Evolutionary conservation across 2,888 invertebrate species (phyloP), one percentile per base, ranked within the genome.

Genomic region (Drosophila flavopinicola): DNA sequence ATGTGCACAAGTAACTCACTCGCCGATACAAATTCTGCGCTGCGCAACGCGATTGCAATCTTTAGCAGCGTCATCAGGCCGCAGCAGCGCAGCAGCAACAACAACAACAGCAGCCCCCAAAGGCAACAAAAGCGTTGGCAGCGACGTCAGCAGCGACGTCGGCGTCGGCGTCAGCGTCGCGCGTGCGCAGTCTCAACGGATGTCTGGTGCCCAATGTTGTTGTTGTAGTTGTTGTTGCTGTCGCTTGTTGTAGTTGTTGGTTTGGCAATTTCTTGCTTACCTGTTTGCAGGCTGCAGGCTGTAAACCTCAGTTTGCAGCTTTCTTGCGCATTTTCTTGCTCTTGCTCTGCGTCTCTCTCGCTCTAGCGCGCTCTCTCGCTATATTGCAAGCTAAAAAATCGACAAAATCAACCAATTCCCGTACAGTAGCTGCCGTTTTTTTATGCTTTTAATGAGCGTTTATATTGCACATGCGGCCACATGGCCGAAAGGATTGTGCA

Each of bases 171-270:
- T 42, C 48, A 71, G 61, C 75, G 65, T 78, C 82, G 88, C 88
- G 88, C 89, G 88, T 88, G 88, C 89, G 88, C 89, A 78, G 67
- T 70, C 76, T 73, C 82, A 84, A 78, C 82, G 86, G 79, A 84
- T 85, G 85, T 75, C 71, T 73, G 69, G 70, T 66, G 20, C 20
- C 51, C 42, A 59, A 32, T 57, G 65, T 54, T 71, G 75, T 66
- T 77, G 65, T 20, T 74, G 52, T 41, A 56, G 48, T 29, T 48
- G 41, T 27, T 54, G 39, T 37, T 48, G n/a, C 37, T 59, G 39
- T n/a, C n/a, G n/a, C 4, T 60, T 42, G 37, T 29, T 57, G 52
- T 61, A 47, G 45, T 54, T 69, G 49, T 65, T 61, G 53, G 27
- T 57, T 51, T 58, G 45, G 54, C 51, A 52, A 63, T 83, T 74